phyloP scores from a whole-genome alignment of 2,888 invertebrate genomes.

The Apamea crenata region DNA sequence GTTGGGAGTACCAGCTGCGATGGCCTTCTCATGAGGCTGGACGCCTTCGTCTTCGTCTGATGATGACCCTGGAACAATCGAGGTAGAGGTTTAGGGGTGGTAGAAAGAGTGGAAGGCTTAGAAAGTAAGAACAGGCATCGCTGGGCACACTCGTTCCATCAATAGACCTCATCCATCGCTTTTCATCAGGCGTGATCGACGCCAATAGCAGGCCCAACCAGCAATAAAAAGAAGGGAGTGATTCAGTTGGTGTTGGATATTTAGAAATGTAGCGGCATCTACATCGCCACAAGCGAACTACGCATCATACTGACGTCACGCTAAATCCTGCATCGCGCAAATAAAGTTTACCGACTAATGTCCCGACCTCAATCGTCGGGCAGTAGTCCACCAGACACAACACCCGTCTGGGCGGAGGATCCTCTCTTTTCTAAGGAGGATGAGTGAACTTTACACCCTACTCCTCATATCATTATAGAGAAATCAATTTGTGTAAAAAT shows the following conservation, averaged over 20 bases:
- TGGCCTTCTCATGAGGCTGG: slow-evolving; percentile 97
- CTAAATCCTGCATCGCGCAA: neutral
- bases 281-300: too few relatives aligned
- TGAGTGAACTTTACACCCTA: too few relatives aligned
- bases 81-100: slow-evolving; percentile 15
- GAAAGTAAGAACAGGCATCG: neutral
- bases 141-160: too few relatives aligned
- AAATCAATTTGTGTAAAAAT: too few relatives aligned
- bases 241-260: too few relatives aligned
- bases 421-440: neutral
- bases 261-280: too few relatives aligned
- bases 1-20: slow-evolving; percentile 95
- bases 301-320: neutral
- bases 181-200: too few relatives aligned
- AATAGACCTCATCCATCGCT: too few relatives aligned
- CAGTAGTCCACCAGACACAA: neutral
- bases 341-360: neutral
- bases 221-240: too few relatives aligned
- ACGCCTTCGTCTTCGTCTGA: slow-evolving; percentile 97
- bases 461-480: too few relatives aligned
- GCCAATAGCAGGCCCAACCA: too few relatives aligned
- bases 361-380: neutral
- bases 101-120: neutral
- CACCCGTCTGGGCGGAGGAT: too few relatives aligned
- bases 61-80: slow-evolving; percentile 94